A percentile compares a stretch with the other conserved stretches of the same genome.
These are phyloP conservation scores for cattle (Bos taurus) DNA, from an alignment of 2,113 vertebrate species.

Conservation along the genomic window DNA sequence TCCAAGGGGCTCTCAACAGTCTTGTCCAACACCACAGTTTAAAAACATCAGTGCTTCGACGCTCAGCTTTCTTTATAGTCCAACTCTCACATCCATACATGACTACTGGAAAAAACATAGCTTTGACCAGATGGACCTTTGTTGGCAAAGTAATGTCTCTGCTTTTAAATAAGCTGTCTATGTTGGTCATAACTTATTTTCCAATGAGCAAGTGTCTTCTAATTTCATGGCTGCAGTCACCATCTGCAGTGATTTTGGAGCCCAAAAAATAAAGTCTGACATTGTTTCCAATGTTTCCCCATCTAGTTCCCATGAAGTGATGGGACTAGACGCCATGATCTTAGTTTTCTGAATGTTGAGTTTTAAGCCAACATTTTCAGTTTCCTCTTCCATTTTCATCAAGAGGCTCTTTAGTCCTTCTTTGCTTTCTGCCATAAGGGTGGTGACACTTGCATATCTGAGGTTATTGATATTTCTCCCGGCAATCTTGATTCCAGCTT, in stretches of 20 bases:
- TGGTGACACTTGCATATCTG: background rate
- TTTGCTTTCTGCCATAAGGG: background rate
- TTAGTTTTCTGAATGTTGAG: background rate
- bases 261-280: fast-evolving
- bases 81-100: background rate
- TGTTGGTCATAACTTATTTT: background rate
- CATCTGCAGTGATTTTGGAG: background rate
- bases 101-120: background rate
- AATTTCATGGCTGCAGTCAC: background rate
- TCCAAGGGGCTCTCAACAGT: background rate
- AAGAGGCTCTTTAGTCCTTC: background rate
- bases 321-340: background rate
- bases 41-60: background rate
- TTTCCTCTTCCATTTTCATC: background rate
- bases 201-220: background rate
- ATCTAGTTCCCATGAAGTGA: background rate
- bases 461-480: background rate
- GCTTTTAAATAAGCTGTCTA: background rate
- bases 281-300: background rate
- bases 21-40: background rate
- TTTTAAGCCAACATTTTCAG: background rate
- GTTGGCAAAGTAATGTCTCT: background rate
- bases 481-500: background rate
- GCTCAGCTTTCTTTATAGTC: background rate
- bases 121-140: background rate